Percentiles rank a stretch among this genome's conserved stretches.
Evolutionary conservation across 2,888 invertebrate genomes (phyloP).

Genomic region (Hirtodrosophila trivittata): DNA sequence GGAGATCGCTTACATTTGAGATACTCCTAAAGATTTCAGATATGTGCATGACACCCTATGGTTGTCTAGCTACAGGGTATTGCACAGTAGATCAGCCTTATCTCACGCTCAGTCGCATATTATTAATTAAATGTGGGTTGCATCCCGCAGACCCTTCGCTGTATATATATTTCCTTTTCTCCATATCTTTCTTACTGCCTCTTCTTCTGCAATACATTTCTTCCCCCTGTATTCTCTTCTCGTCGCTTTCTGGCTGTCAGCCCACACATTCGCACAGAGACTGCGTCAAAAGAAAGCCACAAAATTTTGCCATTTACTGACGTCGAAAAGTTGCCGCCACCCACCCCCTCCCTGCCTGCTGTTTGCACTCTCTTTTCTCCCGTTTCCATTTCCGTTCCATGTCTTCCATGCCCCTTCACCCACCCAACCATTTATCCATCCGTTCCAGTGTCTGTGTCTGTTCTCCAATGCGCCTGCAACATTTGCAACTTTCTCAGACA

Average conservation of each 20-base stretch:
- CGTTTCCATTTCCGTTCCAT: constrained; percentile 43
- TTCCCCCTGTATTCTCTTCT: neutral
- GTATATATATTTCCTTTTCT: neutral
- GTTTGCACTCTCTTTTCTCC: constrained; percentile 7
- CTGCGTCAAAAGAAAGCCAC: constrained; percentile 71
- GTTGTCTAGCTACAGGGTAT: constrained; percentile 27
- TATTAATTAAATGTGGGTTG: constrained; percentile 58
- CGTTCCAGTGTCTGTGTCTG: constrained; percentile 1
- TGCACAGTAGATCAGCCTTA: neutral
- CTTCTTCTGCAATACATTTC: neutral
- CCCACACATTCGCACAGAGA: constrained; percentile 31
- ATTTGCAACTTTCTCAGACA: constrained; percentile 74
- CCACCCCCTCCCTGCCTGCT: constrained; percentile 4
- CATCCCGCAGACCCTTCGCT: constrained; percentile 18
- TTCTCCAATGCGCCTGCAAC: constrained; percentile 47
- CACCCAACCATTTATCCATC: neutral
- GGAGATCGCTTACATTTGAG: no score
- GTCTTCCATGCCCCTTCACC: constrained; percentile 5
- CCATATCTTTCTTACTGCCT: neutral
- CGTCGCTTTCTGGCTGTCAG: constrained; percentile 10
- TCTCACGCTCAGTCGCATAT: constrained; percentile 7
- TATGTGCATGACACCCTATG: no score
- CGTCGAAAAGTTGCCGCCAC: constrained; percentile 23
- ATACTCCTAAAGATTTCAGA: no score
- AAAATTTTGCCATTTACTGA: constrained; percentile 65